These are phyloP conservation scores for Heterodera filipjevi DNA, from an alignment of 2,888 invertebrate species.

Conservation along the genomic window DNA sequence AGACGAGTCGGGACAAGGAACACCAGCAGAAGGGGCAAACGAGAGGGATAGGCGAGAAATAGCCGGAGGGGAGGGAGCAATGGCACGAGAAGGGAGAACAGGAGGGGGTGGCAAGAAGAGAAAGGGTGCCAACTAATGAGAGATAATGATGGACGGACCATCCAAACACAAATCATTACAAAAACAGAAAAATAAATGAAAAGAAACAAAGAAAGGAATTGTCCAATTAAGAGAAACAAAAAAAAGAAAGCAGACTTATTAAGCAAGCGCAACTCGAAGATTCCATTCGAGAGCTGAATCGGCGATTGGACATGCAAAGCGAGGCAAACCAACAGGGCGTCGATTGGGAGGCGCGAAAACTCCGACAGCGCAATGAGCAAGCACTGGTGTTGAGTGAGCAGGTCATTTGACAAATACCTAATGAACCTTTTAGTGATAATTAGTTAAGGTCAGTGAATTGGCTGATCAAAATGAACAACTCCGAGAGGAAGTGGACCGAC, in stretches of 20 bases:
- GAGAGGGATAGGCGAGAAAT: not conserved
- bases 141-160: no score
- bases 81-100: no score
- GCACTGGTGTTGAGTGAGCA: constrained; percentile 57
- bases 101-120: no score
- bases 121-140: no score
- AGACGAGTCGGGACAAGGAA: no score
- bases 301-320: constrained; percentile 51
- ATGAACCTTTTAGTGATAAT: no score
- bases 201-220: no score
- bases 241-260: not conserved
- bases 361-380: constrained; percentile 60
- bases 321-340: constrained; percentile 45
- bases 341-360: constrained; percentile 60
- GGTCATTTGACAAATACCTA: constrained; percentile 35
- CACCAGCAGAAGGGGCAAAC: not conserved
- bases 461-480: constrained; percentile 56
- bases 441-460: constrained; percentile 17
- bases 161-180: no score
- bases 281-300: constrained; percentile 57
- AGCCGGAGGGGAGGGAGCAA: not conserved
- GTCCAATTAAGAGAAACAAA: no score
- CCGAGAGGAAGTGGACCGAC: constrained; percentile 50
- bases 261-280: constrained; percentile 61
- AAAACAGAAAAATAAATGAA: no score